Evolutionary conservation across 2,888 invertebrate species (phyloP), one percentile per base, ranked within the genome.

Genomic region (Isotomurus palustris): DNA sequence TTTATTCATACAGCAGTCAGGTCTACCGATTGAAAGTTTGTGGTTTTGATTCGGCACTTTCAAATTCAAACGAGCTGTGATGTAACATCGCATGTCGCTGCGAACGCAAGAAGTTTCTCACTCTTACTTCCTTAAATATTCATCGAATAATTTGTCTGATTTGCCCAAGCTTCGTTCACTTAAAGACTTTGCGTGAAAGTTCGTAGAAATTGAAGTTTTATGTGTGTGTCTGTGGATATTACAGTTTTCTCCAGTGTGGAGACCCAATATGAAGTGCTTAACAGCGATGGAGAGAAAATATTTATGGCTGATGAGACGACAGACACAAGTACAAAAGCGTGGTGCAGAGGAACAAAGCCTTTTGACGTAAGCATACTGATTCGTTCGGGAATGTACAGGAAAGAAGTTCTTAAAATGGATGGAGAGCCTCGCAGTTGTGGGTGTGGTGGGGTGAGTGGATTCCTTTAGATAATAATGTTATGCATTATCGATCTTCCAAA

Each of bases 11-110:
- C 62, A 64, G 57, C 61, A 61, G 57, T 64, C 64, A 64, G 64
- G 64, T 64, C 62, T 55, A 48, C 62, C 64, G 48, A 62, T 62
- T 45, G 64, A 64, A 64, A 62, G 64, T 64, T 62, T 62, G 64
- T 62, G 51, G n/a, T n/a, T n/a, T n/a, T n/a, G n/a, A n/a, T n/a
- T n/a, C n/a, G n/a, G n/a, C 32, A 32, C 14, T 14, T 8, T 14
- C 32, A 32, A 32, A 32, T 32, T 10, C 32, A 14, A 32, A 10
- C 8, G 14, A 32, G 14, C 32, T 32, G 32, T 14, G 32, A 32
- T 14, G 8, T 10, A 32, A 32, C 8, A 32, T 32, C 32, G 14
- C 8, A 14, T 32, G 14, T n/a, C n/a, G n/a, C n/a, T n/a, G n/a
- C n/a, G n/a, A n/a, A n/a, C n/a, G n/a, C n/a, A n/a, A n/a, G n/a